Conservation (phyloP, 2,113 vertebrate genomes). For the Hipposideros armiger region DNA sequence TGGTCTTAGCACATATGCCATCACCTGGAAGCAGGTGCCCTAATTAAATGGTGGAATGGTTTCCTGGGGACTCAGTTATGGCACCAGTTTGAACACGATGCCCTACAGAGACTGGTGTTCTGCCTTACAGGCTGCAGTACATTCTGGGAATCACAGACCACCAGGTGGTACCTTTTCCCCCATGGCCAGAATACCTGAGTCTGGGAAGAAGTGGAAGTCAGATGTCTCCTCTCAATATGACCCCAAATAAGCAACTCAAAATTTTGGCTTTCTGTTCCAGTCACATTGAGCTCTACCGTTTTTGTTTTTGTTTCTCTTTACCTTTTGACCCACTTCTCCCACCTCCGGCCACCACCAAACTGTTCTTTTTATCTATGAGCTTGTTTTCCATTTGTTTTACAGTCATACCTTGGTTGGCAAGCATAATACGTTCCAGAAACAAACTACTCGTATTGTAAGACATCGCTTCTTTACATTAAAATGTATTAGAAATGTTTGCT, state of each 20-base stretch:
- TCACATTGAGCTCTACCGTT: neutral
- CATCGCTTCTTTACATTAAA: no score
- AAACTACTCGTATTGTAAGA: no score
- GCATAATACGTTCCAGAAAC: no score
- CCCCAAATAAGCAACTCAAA: neutral
- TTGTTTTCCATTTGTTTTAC: neutral
- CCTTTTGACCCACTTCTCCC: neutral
- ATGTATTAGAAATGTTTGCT: no score
- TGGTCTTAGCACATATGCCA: no score
- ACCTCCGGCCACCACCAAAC: neutral
- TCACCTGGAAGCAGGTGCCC: neutral
- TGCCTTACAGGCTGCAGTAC: neutral
- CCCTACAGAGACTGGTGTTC: neutral
- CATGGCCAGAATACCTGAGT: neutral
- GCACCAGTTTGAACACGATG: neutral
- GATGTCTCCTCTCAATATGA: neutral
- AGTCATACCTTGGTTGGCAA: no score
- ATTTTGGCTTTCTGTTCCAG: neutral
- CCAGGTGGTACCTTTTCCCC: rapidly evolving
- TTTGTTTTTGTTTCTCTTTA: neutral
- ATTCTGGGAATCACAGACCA: neutral
- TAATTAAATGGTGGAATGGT: rapidly evolving
- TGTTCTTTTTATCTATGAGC: neutral
- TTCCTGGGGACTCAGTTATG: neutral
- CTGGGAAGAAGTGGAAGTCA: neutral